phyloP scores from a whole-genome alignment of 2,113 vertebrate species.

The Peromyscus maniculatus region DNA sequence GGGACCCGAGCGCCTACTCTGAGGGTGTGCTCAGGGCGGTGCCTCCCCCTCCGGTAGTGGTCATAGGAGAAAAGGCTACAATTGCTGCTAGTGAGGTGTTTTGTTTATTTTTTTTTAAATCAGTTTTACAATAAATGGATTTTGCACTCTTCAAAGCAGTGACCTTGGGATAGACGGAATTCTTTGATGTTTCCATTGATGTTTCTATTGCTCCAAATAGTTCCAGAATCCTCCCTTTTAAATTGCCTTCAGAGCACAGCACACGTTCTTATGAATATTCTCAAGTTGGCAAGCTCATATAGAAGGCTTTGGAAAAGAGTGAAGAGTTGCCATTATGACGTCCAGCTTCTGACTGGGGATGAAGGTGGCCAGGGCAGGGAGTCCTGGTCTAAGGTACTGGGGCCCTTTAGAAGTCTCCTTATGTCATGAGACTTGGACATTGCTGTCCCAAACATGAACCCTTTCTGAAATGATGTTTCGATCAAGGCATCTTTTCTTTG shows the following conservation, averaged over 20 bases:
- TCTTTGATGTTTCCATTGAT: constrained; percentile 55
- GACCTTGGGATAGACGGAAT: constrained; percentile 40
- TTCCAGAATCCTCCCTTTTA: constrained; percentile 54
- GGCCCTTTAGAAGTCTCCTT: background rate
- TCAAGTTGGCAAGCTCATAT: background rate
- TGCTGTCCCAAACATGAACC: background rate
- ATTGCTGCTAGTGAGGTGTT: background rate
- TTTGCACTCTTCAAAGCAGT: constrained; percentile 64
- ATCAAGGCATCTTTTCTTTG: constrained; percentile 40
- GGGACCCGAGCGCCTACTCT: background rate
- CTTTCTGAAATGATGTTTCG: background rate
- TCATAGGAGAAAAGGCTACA: constrained; percentile 12
- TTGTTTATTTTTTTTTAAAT: background rate
- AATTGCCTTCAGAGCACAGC: background rate
- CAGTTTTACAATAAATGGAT: constrained; percentile 48
- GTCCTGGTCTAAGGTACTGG: background rate
- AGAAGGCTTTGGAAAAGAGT: background rate
- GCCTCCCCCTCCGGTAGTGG: background rate
- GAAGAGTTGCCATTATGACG: background rate
- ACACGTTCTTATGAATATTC: constrained; percentile 39
- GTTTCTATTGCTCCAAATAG: background rate
- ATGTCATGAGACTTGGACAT: background rate
- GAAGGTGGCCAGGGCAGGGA: background rate
- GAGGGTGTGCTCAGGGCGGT: rapidly evolving
- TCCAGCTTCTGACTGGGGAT: background rate